These are phyloP conservation scores for Dendrocopos noguchii DNA, from an alignment of 2,113 vertebrate species.

Conservation along the genomic window DNA sequence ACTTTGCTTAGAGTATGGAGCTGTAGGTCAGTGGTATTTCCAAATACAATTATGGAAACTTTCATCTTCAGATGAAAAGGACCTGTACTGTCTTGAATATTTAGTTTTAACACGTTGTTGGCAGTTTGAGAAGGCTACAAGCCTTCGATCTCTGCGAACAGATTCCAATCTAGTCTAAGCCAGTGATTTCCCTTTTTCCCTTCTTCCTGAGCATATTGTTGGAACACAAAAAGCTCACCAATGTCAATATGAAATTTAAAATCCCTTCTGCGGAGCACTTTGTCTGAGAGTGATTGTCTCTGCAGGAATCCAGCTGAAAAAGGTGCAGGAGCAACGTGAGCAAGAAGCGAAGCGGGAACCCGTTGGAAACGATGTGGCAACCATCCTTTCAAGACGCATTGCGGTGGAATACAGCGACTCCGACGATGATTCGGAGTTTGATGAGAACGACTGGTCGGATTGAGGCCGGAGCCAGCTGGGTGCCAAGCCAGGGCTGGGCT, in stretches of 20 bases:
- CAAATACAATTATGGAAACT: neutral
- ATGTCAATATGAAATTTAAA: neutral
- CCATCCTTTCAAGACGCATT: conserved; percentile 94
- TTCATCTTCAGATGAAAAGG: neutral
- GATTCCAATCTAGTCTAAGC: neutral
- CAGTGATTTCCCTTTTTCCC: neutral
- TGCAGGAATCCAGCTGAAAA: conserved; percentile 95
- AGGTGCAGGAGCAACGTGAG: conserved; percentile 98
- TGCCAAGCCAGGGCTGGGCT: neutral
- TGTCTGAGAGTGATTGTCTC: neutral
- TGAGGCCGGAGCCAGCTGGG: conserved; percentile 57
- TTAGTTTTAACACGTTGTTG: neutral
- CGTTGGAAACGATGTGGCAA: conserved; percentile 94
- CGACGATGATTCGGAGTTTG: conserved; percentile 94
- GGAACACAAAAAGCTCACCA: neutral
- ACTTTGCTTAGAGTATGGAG: neutral
- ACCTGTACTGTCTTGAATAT: neutral
- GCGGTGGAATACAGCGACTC: conserved; percentile 98
- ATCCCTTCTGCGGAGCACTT: neutral
- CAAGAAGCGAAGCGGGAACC: conserved; percentile 95
- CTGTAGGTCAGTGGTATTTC: neutral
- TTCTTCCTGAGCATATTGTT: neutral
- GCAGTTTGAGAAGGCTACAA: neutral
- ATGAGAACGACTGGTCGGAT: conserved; percentile 98
- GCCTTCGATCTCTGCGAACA: neutral